Evolutionary conservation across 2,888 invertebrate genomes (phyloP), one percentile per base, ranked within the genome.

Genomic region (Anticlea derivata): DNA sequence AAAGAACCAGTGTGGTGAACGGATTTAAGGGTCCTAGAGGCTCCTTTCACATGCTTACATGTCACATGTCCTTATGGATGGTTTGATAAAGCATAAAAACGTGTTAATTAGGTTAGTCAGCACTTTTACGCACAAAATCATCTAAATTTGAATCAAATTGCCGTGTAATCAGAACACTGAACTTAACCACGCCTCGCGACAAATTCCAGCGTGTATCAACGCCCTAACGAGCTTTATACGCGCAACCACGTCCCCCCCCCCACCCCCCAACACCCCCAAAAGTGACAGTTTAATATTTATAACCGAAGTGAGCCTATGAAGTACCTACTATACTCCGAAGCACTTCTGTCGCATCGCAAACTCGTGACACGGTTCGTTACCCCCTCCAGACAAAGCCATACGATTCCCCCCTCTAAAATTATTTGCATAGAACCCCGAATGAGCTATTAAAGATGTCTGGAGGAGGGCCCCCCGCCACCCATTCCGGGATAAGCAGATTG

Each of bases 341-440:
- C 85, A 83, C 84, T 86, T 83, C 83, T 81, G 82, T 83, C 81
- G 75, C 80, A 77, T 83, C 88, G 81, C 82, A 83, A 78, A 76
- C 75, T 84, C 83, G 80, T 86, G 87, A 79, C 70, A 73, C 83
- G 88, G 80, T 88, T 90, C 89, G 90, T 90, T 90, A 89, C 75
- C 67, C 75, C 65, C 73, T 73, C 70, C 88, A 89, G 88, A 90
- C 90, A 90, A 90, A 89, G 88, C 85, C 86, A 82, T 87, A 87
- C 87, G 87, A 85, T 82, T 75, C 78, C 78, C 78, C 78, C 76
- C 79, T 76, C 78, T 76, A 81, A 87, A 88, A 88, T 87, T 88
- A 89, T 89, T 88, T 89, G 89, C 89, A 89, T 89, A 87, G 80
- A 83, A 75, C 86, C 84, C 84, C 89, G 88, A 89, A 90, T 88